Percentiles rank a stretch among this genome's conserved stretches.
phyloP scores from a whole-genome alignment of 2,113 vertebrate species.

The Aptenodytes forsteri region DNA sequence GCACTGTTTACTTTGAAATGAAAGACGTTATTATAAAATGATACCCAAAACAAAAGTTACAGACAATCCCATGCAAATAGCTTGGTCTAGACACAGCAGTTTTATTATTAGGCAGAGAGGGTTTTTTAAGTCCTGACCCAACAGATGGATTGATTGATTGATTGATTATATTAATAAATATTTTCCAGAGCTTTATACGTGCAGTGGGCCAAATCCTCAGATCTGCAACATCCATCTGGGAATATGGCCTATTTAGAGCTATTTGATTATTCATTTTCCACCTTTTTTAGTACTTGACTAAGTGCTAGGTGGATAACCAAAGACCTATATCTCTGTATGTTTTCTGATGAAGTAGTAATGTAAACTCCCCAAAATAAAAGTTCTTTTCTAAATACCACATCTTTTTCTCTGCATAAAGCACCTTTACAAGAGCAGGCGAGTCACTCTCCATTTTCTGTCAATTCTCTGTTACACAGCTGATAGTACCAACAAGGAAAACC shows the following conservation, averaged over 20 bases:
- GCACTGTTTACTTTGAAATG: constrained; percentile 53
- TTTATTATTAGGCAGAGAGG: constrained; percentile 42
- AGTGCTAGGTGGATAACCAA: not conserved
- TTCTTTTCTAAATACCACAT: not conserved
- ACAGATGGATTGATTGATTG: constrained; percentile 35
- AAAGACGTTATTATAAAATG: constrained; percentile 33
- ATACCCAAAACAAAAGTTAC: constrained; percentile 46
- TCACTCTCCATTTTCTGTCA: not conserved
- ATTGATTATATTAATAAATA: constrained; percentile 7
- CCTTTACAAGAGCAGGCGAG: not conserved
- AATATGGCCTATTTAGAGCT: not conserved
- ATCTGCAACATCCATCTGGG: not conserved
- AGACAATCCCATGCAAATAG: constrained; percentile 36
- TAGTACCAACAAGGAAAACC: not conserved
- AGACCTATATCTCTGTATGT: not conserved
- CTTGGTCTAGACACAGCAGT: constrained; percentile 53
- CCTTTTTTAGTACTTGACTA: not conserved
- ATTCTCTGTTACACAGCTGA: not conserved
- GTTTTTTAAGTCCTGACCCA: not conserved
- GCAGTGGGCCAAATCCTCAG: not conserved
- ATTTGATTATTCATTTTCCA: not conserved
- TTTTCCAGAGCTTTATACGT: not conserved
- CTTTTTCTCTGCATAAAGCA: not conserved
- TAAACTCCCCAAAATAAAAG: not conserved
- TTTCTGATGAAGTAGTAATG: not conserved